Base-by-base conservation (phyloP, 2,797 vertebrate genomes). In the Squalus acanthias region DNA sequence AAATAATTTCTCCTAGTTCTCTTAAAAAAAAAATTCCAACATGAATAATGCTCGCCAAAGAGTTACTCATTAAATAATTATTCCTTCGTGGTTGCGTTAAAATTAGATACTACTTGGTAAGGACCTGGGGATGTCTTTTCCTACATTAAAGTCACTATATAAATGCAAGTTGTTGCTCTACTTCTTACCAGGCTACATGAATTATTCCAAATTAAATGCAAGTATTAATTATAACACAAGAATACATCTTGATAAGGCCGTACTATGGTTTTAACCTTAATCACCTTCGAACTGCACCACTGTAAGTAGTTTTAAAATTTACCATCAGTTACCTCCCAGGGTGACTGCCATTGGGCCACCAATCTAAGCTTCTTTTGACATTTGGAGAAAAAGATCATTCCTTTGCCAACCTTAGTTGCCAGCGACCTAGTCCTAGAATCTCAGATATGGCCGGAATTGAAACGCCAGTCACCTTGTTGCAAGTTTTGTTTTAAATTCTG, bases 381-480 rank as follows among this genome's bases (percentile, higher is more conserved):
- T 67, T n/a, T 10, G n/a, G 65, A 94, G 63, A 67, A 69, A 94
- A 7, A 94, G 91, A 94, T 39, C 13, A 22, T 26, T 10, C 22
- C 8, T 94, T 69, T 94, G 63, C 63, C 91, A 94, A 93, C 20
- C 63, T 94, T 63, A 94, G 57, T 67, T 69, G n/a, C 33, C 91
- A 67, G 53, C 1, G 91, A 39, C 60, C 15, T 17, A 39, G 60
- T 39, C 60, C 15, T 13, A 65, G 60, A 12, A 67, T 9, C 5
- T 93, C 29, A 33, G 60, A 67, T 39, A 46, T 20, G 26, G 0
- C 60, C 60, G 63, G 57, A 65, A 63, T 4, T 33, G 89, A 92
- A 29, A 92, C 15, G 57, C 57, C 2, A 92, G 26, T 15, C 33
- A 33, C 29, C 89, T n/a, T 92, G 29, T 76, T 76, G 74, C 9